Conservation (phyloP, 2,113 vertebrate genomes). For the Ochotona princeps region DNA sequence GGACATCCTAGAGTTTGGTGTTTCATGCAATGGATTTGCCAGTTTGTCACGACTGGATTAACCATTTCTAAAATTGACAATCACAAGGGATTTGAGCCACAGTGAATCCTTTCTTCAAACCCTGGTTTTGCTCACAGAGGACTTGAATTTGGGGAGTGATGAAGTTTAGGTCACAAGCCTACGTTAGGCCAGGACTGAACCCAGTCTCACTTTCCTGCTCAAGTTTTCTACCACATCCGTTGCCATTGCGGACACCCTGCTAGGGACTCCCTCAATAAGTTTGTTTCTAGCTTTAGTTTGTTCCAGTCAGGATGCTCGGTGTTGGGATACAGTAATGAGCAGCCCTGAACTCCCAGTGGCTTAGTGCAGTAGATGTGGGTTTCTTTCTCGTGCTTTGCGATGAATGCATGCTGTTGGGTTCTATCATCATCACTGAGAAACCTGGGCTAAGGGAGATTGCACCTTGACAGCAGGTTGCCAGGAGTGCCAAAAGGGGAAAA, state of each 20-base stretch:
- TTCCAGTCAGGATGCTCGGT: neutral
- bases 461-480: neutral
- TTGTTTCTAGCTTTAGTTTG: neutral
- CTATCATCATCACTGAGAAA: neutral
- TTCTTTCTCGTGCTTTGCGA: neutral
- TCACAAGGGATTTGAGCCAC: neutral
- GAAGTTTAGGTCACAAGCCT: neutral
- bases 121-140: neutral
- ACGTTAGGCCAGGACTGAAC: neutral
- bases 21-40: neutral
- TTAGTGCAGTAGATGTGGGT: neutral
- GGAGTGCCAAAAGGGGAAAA: neutral
- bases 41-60: neutral
- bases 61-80: neutral
- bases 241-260: neutral
- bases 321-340: neutral
- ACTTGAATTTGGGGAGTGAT: neutral
- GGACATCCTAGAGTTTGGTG: neutral
- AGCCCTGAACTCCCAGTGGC: neutral
- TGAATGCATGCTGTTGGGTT: neutral
- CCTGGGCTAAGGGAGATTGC: neutral
- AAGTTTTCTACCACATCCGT: neutral
- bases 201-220: neutral
- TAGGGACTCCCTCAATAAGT: neutral
- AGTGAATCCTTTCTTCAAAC: neutral